Percentiles rank a stretch among this genome's conserved stretches.
Conservation (phyloP, 2,888 invertebrate genomes). For the Ganaspis brasiliensis region DNA sequence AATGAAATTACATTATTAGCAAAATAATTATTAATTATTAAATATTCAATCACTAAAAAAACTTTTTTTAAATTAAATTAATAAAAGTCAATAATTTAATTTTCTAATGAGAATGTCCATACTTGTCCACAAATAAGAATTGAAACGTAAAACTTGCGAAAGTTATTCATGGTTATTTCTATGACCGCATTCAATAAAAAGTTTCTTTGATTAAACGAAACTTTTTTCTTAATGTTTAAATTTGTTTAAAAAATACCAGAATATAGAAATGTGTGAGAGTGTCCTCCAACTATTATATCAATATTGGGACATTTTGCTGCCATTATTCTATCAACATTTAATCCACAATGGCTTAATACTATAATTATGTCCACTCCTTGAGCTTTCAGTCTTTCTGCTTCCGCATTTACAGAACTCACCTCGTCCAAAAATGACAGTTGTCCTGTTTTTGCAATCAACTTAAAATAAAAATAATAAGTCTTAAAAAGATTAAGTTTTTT, state of each 20-base stretch:
- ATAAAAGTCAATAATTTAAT: too few relatives aligned
- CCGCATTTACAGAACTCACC: conserved; percentile 84
- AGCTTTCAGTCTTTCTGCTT: conserved; percentile 84
- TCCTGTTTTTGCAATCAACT: conserved; percentile 87
- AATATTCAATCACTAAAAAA: too few relatives aligned
- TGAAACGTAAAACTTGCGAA: too few relatives aligned
- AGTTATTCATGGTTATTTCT: too few relatives aligned
- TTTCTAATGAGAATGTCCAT: too few relatives aligned
- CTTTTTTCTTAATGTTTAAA: background rate
- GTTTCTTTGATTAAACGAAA: too few relatives aligned
- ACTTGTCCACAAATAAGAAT: too few relatives aligned
- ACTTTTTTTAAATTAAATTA: too few relatives aligned
- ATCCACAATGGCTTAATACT: conserved; percentile 91
- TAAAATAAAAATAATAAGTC: background rate
- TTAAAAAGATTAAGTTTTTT: too few relatives aligned
- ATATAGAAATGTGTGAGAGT: conserved; percentile 90
- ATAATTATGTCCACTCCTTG: conserved; percentile 89
- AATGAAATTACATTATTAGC: too few relatives aligned
- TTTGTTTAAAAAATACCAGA: conserved; percentile 76
- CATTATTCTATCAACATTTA: conserved; percentile 85
- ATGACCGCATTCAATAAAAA: too few relatives aligned
- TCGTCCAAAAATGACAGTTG: conserved; percentile 87
- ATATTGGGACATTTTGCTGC: conserved; percentile 86
- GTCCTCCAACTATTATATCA: conserved; percentile 91
- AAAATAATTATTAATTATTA: too few relatives aligned